phyloP scores from a whole-genome alignment of 2,113 vertebrate genomes.

The Periophthalmus modestus region DNA sequence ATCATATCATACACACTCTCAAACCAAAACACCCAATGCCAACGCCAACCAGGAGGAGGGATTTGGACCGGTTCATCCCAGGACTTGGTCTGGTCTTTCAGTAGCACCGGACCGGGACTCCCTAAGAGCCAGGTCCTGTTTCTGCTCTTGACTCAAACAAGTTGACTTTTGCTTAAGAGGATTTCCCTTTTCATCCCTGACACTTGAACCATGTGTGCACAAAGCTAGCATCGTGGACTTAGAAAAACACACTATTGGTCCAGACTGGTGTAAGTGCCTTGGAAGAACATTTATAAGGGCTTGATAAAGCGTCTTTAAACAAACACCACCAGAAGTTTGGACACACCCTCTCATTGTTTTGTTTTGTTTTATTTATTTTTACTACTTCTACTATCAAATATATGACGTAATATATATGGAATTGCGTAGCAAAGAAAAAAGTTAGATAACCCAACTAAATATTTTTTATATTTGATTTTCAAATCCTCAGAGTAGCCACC shows the following conservation, averaged over 20 bases:
- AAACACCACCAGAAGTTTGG: too few relatives aligned
- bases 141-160: slow-evolving; percentile 29
- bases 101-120: slow-evolving; percentile 48
- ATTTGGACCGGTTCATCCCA: slow-evolving; percentile 51
- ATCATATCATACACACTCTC: slow-evolving; percentile 37
- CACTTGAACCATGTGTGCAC: neutral
- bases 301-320: too few relatives aligned
- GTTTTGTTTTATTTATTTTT: too few relatives aligned
- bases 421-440: too few relatives aligned
- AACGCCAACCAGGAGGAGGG: slow-evolving; percentile 32
- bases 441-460: too few relatives aligned
- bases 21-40: slow-evolving; percentile 8
- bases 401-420: too few relatives aligned
- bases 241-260: neutral
- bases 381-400: too few relatives aligned
- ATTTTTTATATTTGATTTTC: too few relatives aligned
- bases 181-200: slow-evolving; percentile 17
- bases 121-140: slow-evolving; percentile 34
- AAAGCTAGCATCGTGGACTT: neutral
- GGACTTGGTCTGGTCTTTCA: slow-evolving; percentile 56
- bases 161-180: slow-evolving; percentile 25
- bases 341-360: too few relatives aligned
- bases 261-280: neutral
- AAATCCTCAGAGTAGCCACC: too few relatives aligned
- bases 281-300: too few relatives aligned